phyloP scores from a whole-genome alignment of 1,140 invertebrate genomes.

The Lepidurus arcticus region DNA sequence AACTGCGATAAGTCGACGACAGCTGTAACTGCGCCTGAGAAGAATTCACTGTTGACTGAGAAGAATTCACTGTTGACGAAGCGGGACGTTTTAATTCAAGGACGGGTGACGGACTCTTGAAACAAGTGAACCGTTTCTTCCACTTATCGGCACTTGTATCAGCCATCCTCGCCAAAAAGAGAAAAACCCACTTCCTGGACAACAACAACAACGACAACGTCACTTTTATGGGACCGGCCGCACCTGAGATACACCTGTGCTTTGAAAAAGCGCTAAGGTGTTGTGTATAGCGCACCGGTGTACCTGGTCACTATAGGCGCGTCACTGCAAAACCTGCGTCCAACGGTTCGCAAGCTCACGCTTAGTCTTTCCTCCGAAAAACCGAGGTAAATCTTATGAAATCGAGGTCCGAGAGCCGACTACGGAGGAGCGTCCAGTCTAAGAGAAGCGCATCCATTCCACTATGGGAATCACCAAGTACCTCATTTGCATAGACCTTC shows the following conservation, averaged over 20 bases:
- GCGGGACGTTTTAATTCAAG: not conserved
- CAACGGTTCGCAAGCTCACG: not conserved
- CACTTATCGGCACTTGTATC: not conserved
- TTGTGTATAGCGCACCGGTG: not conserved
- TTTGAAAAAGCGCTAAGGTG: not conserved
- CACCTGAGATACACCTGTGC: not conserved
- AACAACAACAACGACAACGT: not conserved
- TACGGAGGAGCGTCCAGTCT: not conserved
- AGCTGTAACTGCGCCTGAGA: constrained; percentile 34
- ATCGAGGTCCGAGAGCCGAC: not conserved
- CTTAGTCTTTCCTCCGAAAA: not conserved
- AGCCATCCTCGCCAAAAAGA: not conserved
- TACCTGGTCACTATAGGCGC: not conserved
- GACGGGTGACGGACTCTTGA: not conserved
- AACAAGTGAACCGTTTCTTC: constrained; percentile 7
- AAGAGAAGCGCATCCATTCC: not conserved
- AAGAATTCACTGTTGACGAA: not conserved
- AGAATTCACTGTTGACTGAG: not conserved
- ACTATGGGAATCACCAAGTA: not conserved
- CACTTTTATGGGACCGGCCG: not conserved
- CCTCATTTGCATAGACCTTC: constrained; percentile 18
- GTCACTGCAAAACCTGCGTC: constrained; percentile 11
- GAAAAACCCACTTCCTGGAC: not conserved
- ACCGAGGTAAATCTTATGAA: too few species aligned
- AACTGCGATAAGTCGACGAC: constrained; percentile 50